Percentiles rank a stretch among this genome's conserved stretches.
phyloP scores from a whole-genome alignment of 2,888 invertebrate genomes.

The Globia sparganii region DNA sequence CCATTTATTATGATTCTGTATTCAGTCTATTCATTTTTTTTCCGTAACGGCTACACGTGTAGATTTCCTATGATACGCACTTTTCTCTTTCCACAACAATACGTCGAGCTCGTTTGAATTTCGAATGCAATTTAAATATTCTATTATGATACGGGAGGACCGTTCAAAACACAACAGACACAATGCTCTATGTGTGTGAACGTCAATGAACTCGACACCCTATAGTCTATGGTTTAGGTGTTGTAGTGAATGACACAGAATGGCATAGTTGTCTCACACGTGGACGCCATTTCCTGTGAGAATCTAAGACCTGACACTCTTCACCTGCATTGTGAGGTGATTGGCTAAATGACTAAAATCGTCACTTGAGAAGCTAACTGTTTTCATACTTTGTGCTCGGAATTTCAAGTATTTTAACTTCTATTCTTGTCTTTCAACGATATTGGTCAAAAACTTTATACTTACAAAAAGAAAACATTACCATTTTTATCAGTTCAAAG shows the following conservation, averaged over 20 bases:
- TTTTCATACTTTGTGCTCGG: conserved; percentile 10
- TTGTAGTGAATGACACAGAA: conserved; percentile 38
- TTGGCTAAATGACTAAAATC: conserved; percentile 33
- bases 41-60: conserved; percentile 27
- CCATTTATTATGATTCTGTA: conserved; percentile 26
- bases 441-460: neutral
- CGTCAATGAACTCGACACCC: conserved; percentile 49
- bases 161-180: conserved; percentile 44
- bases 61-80: conserved; percentile 33
- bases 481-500: conserved; percentile 4
- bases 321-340: conserved; percentile 44
- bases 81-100: conserved; percentile 29
- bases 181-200: conserved; percentile 31
- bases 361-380: conserved; percentile 7
- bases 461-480: neutral
- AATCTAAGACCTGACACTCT: conserved; percentile 37
- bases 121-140: conserved; percentile 62
- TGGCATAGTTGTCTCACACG: conserved; percentile 47
- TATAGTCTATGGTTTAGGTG: conserved; percentile 24
- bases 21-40: conserved; percentile 35
- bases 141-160: conserved; percentile 39
- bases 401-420: conserved; percentile 15
- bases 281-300: conserved; percentile 56
- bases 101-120: conserved; percentile 39
- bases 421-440: conserved; percentile 2